Percentiles rank a stretch among this genome's conserved stretches.
phyloP scores from a whole-genome alignment of 2,888 invertebrate genomes.

The Ferdinandea cuprea region DNA sequence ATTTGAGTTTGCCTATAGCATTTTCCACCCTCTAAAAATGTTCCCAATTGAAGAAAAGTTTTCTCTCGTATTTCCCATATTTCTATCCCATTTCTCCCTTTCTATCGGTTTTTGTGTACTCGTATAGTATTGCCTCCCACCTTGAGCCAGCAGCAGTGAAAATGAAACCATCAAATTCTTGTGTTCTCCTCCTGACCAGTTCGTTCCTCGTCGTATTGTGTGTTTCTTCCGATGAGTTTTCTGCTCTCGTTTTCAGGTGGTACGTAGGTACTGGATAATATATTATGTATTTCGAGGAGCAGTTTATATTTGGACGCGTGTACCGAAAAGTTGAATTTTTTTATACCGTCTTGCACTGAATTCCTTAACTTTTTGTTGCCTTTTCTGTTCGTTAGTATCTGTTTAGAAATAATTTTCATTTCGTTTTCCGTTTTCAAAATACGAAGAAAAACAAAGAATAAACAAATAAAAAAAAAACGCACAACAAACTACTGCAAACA shows the following conservation, averaged over 20 bases:
- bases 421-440: not conserved
- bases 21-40: not conserved
- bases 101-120: not conserved
- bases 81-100: not conserved
- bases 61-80: not conserved
- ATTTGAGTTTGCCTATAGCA: not conserved
- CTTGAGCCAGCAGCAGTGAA: slow-evolving; percentile 21
- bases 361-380: slow-evolving; percentile 61
- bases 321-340: slow-evolving; percentile 70
- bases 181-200: slow-evolving; percentile 72
- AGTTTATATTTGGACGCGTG: slow-evolving; percentile 75
- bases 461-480: not conserved
- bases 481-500: not conserved
- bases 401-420: slow-evolving; percentile 25
- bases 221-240: slow-evolving; percentile 52
- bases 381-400: slow-evolving; percentile 58
- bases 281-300: slow-evolving; percentile 71
- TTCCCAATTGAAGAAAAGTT: not conserved
- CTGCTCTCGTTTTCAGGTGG: slow-evolving; percentile 68
- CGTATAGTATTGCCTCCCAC: slow-evolving; percentile 9
- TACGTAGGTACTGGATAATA: slow-evolving; percentile 72
- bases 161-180: slow-evolving; percentile 64
- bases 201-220: slow-evolving; percentile 69
- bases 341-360: slow-evolving; percentile 66
- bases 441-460: not conserved